Evolutionary conservation across 2,797 vertebrate genomes (phyloP).

Genomic region (Pitangus sulphuratus): DNA sequence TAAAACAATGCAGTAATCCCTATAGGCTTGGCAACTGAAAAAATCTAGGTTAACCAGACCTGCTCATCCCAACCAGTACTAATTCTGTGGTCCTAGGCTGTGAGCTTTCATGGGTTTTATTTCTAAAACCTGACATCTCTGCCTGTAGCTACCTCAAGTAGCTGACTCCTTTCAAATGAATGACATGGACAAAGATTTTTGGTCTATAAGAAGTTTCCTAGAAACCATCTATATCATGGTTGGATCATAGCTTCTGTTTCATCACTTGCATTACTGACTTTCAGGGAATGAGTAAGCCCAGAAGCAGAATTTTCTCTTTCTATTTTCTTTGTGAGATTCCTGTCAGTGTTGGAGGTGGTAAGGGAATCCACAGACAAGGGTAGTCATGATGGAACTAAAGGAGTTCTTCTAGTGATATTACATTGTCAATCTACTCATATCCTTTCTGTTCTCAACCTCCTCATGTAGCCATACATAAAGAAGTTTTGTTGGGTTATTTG

Average conservation of each 20-base stretch:
- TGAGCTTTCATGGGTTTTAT: neutral
- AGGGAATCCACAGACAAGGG: neutral
- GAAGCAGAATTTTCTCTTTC: neutral
- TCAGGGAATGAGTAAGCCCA: neutral
- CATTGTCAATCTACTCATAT: neutral
- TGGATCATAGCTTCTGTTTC: neutral
- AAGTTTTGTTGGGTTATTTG: neutral
- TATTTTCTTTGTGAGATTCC: neutral
- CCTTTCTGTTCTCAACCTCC: neutral
- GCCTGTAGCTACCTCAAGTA: neutral
- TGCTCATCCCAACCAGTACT: neutral
- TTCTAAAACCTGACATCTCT: neutral
- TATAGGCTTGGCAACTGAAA: neutral
- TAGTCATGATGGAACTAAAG: neutral
- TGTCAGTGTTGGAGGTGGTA: neutral
- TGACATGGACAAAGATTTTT: neutral
- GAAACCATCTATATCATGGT: neutral
- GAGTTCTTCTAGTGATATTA: neutral
- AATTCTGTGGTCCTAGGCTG: neutral
- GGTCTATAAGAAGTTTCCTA: neutral
- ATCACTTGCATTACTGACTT: neutral
- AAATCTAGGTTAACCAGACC: slow-evolving; percentile 14
- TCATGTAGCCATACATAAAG: neutral
- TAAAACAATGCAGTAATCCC: slow-evolving; percentile 11
- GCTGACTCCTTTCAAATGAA: neutral